These are phyloP conservation scores for Pachydiplax longipennis DNA, from an alignment of 2,888 invertebrate species.

Conservation along the genomic window DNA sequence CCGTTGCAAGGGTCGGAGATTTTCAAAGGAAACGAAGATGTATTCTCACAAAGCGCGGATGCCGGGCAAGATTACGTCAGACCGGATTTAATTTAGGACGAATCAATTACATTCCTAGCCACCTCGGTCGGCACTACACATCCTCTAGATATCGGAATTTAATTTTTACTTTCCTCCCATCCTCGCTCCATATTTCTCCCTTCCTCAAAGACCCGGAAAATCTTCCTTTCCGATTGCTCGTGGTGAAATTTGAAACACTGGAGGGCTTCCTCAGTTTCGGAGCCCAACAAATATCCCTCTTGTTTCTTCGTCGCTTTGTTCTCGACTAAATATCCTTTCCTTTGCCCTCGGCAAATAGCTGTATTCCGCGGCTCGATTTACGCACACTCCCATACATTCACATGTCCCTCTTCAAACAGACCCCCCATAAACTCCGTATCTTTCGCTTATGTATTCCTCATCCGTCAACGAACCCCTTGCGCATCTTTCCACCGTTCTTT, in stretches of 20 bases:
- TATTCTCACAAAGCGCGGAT: too few species aligned
- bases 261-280: background rate
- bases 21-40: too few species aligned
- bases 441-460: background rate
- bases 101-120: too few species aligned
- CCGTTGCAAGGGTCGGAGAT: too few species aligned
- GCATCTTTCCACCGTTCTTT: background rate
- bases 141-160: too few species aligned
- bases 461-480: background rate
- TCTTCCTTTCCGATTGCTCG: background rate
- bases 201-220: background rate
- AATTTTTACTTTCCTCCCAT: too few species aligned
- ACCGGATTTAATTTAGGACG: too few species aligned
- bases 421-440: background rate
- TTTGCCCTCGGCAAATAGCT: background rate
- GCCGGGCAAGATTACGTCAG: too few species aligned
- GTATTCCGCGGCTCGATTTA: background rate
- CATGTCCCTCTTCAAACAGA: background rate
- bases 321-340: background rate
- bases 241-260: background rate
- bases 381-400: background rate
- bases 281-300: background rate
- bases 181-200: too few species aligned
- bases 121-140: too few species aligned
- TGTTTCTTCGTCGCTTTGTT: background rate